Base-by-base conservation (phyloP, 64 coral and sea anemone genomes). In the Hydrozoanthus tunicans region DNA sequence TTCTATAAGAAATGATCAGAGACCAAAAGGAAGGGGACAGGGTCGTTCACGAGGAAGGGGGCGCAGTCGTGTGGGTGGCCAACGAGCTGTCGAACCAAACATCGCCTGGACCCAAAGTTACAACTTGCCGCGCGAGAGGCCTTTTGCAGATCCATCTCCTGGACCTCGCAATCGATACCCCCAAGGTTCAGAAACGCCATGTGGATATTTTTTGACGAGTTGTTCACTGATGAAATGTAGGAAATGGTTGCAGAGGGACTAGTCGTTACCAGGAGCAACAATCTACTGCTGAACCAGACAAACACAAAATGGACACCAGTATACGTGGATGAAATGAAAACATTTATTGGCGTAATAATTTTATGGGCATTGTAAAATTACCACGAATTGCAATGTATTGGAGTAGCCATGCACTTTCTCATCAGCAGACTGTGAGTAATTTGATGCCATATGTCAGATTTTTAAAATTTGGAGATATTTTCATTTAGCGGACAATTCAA, bases 281-380 rank as follows among this genome's bases (percentile, higher is more conserved):
- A 67, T 67, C 64, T 67, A 67, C 64, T 13, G 64, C 64, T 15
- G 9, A 67, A 67, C 64, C 64, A 67, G 4, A 67, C 64, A 43
- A 43, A 43, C 32, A 43, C 10, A 93, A 4, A 62, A 77, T 93
- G 86, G 86, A 56, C 81, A 26, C 57, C 77, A 73, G 86, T 90
- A 24, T 90, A 65, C 59, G 83, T 70, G 54, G 86, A 64, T 27
- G 92, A 93, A 76, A 82, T 93, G 70, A 13, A 93, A 71, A 53
- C 92, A 52, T 93, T 90, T 83, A 59, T 90, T 90, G 92, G 86
- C n/a, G 82, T 93, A 9, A 90, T 93, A 76, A 57, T 83, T 67
- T 67, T 68, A 93, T 93, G 92, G 86, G 86, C 52, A 93, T 83
- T 67, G 85, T 74, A 60, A 82, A 58, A 51, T 69, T 93, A 51